phyloP scores from a whole-genome alignment of 2,888 invertebrate species.

The Lasius fuliginosus region DNA sequence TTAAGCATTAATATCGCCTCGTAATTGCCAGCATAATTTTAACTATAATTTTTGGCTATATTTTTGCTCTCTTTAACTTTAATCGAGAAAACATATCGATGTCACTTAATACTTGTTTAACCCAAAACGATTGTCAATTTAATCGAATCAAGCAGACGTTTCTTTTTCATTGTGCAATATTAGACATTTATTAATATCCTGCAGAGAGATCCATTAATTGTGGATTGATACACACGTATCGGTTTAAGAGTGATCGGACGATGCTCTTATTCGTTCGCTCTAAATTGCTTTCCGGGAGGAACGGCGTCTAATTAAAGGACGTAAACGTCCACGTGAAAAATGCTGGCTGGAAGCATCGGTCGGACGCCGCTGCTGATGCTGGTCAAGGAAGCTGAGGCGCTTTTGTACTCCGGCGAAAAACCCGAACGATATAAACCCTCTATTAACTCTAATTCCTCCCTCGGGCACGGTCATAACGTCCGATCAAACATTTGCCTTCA shows the following conservation, averaged over 20 bases:
- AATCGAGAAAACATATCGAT: not conserved
- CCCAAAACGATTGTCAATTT: not conserved
- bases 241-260: not conserved
- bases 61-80: not conserved
- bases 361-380: not conserved
- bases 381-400: conserved; percentile 6
- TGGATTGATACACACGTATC: conserved; percentile 10
- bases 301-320: conserved; percentile 24
- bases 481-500: conserved; percentile 65
- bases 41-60: not conserved
- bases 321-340: not conserved
- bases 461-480: conserved; percentile 38
- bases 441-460: conserved; percentile 55
- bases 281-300: conserved; percentile 10
- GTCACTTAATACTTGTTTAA: not conserved
- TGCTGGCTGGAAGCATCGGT: not conserved
- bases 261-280: conserved; percentile 3
- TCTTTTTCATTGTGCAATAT: not conserved
- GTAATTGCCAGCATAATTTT: not conserved
- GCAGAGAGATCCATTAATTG: not conserved
- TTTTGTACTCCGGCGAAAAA: conserved; percentile 12
- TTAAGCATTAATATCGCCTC: not conserved
- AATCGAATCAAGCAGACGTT: not conserved
- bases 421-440: conserved; percentile 22
- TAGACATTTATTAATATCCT: conserved; percentile 37